These are phyloP conservation scores for Acrocephalus scirpaceus DNA, from an alignment of 2,797 vertebrate species.

Conservation along the genomic window DNA sequence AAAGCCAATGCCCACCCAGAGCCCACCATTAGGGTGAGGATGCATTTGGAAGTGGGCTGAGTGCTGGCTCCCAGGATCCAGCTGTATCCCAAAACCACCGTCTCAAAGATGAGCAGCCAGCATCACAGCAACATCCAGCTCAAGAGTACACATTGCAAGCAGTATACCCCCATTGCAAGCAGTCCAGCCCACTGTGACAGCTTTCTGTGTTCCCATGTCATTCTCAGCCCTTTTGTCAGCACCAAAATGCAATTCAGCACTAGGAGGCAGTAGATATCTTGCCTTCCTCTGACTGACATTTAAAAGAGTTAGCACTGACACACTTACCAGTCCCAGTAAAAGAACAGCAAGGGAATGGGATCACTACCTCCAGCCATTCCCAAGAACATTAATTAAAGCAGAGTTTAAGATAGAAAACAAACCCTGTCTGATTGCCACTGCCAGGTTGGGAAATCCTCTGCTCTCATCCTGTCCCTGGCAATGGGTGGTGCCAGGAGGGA, in stretches of 20 bases:
- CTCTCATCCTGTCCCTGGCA: background rate
- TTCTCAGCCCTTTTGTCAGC: background rate
- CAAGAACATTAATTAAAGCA: background rate
- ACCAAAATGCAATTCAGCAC: background rate
- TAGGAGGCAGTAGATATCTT: background rate
- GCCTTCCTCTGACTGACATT: background rate
- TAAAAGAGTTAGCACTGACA: background rate
- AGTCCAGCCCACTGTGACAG: background rate
- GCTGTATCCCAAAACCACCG: background rate
- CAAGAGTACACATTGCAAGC: background rate
- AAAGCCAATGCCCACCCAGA: background rate
- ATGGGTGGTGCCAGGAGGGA: background rate
- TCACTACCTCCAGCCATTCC: background rate
- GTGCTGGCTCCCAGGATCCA: background rate
- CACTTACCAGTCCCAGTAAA: background rate
- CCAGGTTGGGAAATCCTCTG: background rate
- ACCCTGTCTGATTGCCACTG: background rate
- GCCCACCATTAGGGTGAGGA: background rate
- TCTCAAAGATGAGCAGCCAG: background rate
- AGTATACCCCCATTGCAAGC: rapidly evolving
- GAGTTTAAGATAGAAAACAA: background rate
- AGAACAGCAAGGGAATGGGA: background rate
- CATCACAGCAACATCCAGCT: background rate
- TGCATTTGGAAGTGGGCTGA: background rate
- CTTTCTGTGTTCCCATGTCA: background rate